These are phyloP conservation scores for Ochotona princeps DNA, from an alignment of 2,113 vertebrate species.

Conservation along the genomic window DNA sequence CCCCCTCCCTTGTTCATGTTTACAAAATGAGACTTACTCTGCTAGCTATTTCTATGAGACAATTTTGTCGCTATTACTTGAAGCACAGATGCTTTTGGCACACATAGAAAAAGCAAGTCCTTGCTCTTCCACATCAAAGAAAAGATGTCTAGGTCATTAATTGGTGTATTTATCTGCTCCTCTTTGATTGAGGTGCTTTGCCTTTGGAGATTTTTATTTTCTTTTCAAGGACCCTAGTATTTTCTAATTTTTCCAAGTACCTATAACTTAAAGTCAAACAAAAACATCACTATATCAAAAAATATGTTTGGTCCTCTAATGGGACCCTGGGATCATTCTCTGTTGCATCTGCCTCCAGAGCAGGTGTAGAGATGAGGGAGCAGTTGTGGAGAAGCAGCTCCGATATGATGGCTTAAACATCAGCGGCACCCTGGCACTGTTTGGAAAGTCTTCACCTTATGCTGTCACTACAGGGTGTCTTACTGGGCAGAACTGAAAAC, in stretches of 20 bases:
- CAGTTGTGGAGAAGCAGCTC: background rate
- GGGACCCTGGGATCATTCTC: background rate
- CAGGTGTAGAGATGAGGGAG: background rate
- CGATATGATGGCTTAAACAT: background rate
- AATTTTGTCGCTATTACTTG: background rate
- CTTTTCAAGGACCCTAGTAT: slow-evolving; percentile 22
- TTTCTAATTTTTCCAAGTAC: slow-evolving; percentile 7
- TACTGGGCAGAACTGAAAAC: background rate
- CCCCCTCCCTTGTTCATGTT: background rate
- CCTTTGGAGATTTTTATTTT: background rate
- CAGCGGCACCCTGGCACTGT: background rate
- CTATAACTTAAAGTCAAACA: slow-evolving; percentile 26
- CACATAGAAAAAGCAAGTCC: background rate
- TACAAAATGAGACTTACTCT: background rate
- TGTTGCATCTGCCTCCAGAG: background rate
- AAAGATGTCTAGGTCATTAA: background rate
- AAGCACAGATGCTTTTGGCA: background rate
- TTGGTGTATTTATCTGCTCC: background rate
- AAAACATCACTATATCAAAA: slow-evolving; percentile 1
- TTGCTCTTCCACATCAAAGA: background rate
- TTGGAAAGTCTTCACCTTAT: background rate
- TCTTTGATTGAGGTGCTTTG: background rate
- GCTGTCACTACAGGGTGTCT: background rate
- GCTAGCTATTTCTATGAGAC: slow-evolving; percentile 1
- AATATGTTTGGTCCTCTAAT: background rate